Conservation (phyloP, 92 coral and sea anemone genomes). For the Anthopleura xanthogrammica region DNA sequence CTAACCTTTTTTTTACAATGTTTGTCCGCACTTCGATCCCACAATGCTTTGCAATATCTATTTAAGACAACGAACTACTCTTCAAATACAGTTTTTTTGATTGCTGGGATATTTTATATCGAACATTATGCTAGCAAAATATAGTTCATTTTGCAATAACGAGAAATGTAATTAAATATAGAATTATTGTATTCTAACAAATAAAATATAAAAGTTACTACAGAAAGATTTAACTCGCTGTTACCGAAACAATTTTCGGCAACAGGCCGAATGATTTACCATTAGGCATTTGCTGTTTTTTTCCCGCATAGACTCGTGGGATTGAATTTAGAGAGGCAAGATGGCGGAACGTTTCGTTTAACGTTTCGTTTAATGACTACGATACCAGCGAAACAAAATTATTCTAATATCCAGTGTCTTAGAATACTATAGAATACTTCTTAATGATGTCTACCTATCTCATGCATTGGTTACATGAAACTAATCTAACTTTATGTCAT, state of each 20-base stretch:
- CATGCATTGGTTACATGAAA: no score
- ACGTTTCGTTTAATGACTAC: neutral
- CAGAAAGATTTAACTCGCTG: neutral
- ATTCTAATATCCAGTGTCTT: no score
- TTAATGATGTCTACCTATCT: no score
- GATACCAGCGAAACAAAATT: neutral
- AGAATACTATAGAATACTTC: no score
- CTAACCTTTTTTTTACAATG: no score
- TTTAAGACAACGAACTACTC: neutral
- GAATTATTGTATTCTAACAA: neutral
- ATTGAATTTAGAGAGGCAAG: neutral
- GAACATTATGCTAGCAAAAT: neutral
- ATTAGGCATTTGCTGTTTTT: neutral
- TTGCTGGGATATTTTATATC: conserved; percentile 5
- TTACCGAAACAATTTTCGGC: neutral
- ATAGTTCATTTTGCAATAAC: neutral
- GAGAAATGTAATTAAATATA: neutral
- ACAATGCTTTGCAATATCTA: no score
- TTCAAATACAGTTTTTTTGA: neutral
- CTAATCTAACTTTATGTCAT: no score
- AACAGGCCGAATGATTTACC: neutral
- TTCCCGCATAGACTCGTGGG: neutral
- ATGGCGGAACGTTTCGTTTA: neutral
- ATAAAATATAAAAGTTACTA: neutral
- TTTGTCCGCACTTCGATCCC: no score